Conservation (phyloP, 2,888 invertebrate species). For the Bembecia ichneumoniformis region DNA sequence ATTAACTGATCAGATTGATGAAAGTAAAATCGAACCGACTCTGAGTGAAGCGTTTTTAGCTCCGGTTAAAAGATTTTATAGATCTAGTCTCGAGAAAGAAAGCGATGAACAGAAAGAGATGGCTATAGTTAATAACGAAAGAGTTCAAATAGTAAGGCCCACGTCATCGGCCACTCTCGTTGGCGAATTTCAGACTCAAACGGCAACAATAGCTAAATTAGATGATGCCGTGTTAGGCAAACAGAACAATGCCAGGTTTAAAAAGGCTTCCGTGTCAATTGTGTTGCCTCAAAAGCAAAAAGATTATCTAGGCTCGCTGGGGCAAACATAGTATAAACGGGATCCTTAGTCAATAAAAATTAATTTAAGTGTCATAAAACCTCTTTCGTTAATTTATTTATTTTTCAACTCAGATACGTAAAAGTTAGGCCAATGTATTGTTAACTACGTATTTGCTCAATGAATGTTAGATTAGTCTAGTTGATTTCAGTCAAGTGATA, state of each 20-base stretch:
- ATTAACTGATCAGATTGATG: conserved; percentile 43
- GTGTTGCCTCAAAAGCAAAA: conserved; percentile 27
- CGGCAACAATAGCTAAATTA: conserved; percentile 44
- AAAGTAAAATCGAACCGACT: conserved; percentile 30
- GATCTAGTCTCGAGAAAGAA: conserved; percentile 51
- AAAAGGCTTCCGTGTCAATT: conserved; percentile 26
- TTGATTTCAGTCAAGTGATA: conserved; percentile 68
- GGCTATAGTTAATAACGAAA: conserved; percentile 47
- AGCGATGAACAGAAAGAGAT: conserved; percentile 33
- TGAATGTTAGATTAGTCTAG: conserved; percentile 20
- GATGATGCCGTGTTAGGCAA: conserved; percentile 54
- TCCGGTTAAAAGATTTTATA: conserved; percentile 44
- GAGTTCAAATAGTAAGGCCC: conserved; percentile 53
- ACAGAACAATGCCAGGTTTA: conserved; percentile 22
- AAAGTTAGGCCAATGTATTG: conserved; percentile 10
- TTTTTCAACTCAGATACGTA: conserved; percentile 19
- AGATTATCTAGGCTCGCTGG: conserved; percentile 13
- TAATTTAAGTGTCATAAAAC: conserved; percentile 56
- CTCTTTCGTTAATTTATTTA: conserved; percentile 46
- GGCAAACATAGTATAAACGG: conserved; percentile 36
- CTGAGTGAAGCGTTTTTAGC: conserved; percentile 24
- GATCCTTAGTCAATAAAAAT: conserved; percentile 49
- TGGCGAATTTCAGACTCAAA: conserved; percentile 39
- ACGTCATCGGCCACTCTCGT: conserved; percentile 39
- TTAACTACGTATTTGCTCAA: conserved; percentile 50